Evolutionary conservation across 2,797 vertebrate species (phyloP).

Genomic region (Channa striata): DNA sequence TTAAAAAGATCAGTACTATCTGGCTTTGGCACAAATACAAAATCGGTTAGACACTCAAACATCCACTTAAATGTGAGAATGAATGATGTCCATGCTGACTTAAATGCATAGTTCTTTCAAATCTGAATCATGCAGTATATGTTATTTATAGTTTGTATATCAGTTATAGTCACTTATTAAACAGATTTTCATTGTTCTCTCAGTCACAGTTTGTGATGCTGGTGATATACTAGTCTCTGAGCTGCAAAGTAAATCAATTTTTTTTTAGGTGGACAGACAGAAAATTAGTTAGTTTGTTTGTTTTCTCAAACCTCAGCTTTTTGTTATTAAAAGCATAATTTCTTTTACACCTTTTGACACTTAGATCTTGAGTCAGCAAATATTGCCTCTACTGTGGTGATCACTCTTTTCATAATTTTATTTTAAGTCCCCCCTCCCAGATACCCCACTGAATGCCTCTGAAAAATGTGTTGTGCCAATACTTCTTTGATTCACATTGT

Average conservation of each 20-base stretch:
- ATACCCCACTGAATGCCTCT: neutral
- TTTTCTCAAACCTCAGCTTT: neutral
- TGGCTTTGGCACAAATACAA: neutral
- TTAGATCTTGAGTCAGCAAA: too few relatives aligned
- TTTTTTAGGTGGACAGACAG: neutral
- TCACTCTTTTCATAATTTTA: too few relatives aligned
- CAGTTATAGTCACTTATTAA: neutral
- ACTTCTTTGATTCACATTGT: too few relatives aligned
- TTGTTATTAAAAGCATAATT: neutral
- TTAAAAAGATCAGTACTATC: neutral
- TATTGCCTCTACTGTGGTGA: too few relatives aligned
- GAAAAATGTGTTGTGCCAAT: too few relatives aligned
- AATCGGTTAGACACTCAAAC: neutral
- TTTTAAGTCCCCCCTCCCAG: too few relatives aligned
- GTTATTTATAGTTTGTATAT: neutral
- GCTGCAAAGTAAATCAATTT: constrained; percentile 11
- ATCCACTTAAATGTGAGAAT: neutral
- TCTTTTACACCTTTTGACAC: too few relatives aligned
- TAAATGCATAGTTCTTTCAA: neutral
- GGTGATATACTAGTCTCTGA: neutral
- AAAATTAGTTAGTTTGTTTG: neutral
- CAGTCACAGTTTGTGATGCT: constrained; percentile 9
- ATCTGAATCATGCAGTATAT: neutral
- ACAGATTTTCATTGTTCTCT: constrained; percentile 11
- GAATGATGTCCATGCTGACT: neutral